Evolutionary conservation across 1,140 invertebrate species (phyloP).

Genomic region (Brachionus manjavacas): DNA sequence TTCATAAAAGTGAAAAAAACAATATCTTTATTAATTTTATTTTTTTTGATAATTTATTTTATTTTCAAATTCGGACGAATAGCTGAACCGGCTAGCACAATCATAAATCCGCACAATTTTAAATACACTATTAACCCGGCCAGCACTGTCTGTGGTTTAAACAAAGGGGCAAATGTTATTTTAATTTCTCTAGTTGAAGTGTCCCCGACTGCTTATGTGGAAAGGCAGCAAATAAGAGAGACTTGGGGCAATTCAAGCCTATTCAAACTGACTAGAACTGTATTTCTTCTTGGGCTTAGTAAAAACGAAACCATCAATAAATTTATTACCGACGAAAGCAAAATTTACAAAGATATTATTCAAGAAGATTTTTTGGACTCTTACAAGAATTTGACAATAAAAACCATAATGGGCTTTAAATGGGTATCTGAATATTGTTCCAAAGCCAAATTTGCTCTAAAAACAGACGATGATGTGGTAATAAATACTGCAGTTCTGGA

Average conservation of each 20-base stretch:
- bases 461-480: conserved; percentile 46
- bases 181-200: conserved; percentile 4
- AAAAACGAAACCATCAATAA: not conserved
- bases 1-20: not conserved
- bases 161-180: not conserved
- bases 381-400: conserved; percentile 45
- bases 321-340: conserved; percentile 40
- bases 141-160: not conserved
- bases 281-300: not conserved
- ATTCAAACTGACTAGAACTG: not conserved
- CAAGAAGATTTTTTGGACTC: conserved; percentile 46
- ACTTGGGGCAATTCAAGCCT: not conserved
- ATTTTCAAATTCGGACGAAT: not conserved
- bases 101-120: conserved; percentile 19
- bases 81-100: not conserved
- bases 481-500: conserved; percentile 28
- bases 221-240: not conserved
- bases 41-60: not conserved
- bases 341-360: conserved; percentile 45
- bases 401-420: conserved; percentile 46
- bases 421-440: conserved; percentile 45
- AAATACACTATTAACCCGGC: not conserved
- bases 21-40: not conserved
- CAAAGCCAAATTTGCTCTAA: conserved; percentile 43
- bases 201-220: not conserved